Evolutionary conservation across 2,113 vertebrate species (phyloP), one percentile per base, ranked within the genome.

Genomic region (Misgurnus anguillicaudatus): DNA sequence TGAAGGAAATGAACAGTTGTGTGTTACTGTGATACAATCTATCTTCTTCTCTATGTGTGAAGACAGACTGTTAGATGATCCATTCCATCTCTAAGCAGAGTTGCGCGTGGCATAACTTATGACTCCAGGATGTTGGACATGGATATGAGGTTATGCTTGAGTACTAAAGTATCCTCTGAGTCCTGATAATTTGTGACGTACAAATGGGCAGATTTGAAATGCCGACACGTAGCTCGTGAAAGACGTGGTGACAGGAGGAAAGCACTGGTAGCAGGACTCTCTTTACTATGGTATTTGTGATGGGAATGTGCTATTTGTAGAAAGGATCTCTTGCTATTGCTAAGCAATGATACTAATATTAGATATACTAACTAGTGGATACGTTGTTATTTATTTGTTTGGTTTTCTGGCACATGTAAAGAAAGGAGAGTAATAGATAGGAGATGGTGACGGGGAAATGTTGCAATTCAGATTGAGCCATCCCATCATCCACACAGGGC

Each of bases 231-330:
- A 13, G 42, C 80, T 65, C 61, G 80, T 70, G 66, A 82, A 72
- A 73, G 66, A 13, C 64, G 84, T 58, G 85, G 67, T 89, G 90
- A 71, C 24, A 31, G 24, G 24, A 31, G 24, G 24, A 31, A 31
- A 73, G 63, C 14, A 67, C 83, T 60, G 84, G 66, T 89, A 90
- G 90, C 88, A 90, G 83, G 58, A 53, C 41, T 83, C n/a, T 55
- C 77, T 85, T 86, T 88, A 85, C 82, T 84, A 83, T 85, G 79
- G 88, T 82, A 81, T 82, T 64, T 80, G 21, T 38, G 47, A 21
- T 48, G 71, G 48, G 60, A 36, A 42, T 79, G 82, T 85, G 85
- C 87, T 89, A 85, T 90, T 90, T 87, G 66, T 64, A 77, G 86
- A 77, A 2, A 19, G 41, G n/a, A 62, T 36, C 16, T 9, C 16